A percentile compares a stretch with the other conserved stretches of the same genome.
phyloP scores from a whole-genome alignment of 2,797 vertebrate genomes.

The Notolepis coatsorum region DNA sequence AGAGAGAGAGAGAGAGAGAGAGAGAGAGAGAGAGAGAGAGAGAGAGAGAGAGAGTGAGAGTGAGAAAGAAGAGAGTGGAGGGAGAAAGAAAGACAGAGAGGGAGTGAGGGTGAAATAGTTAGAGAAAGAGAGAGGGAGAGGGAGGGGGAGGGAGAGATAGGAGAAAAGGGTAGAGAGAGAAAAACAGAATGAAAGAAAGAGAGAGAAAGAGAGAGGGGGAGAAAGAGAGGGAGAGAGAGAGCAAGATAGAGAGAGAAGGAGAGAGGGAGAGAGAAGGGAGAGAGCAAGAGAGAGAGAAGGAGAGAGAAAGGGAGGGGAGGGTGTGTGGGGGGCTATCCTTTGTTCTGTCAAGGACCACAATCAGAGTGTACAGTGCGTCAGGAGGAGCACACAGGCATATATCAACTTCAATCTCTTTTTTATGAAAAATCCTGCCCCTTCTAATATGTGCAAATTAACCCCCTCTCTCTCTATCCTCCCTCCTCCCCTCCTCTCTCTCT shows the following conservation, averaged over 20 bases:
- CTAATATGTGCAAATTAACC: conserved; percentile 90
- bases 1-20: no score
- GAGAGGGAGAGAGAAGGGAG: no score
- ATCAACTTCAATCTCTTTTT: conserved; percentile 89
- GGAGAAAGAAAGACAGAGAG: no score
- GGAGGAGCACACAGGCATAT: conserved; percentile 82
- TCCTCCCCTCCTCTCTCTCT: conserved; percentile 26
- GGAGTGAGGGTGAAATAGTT: no score
- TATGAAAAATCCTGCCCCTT: conserved; percentile 88
- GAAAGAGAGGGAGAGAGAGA: conserved; percentile 23
- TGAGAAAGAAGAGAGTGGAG: no score
- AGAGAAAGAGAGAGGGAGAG: not conserved
- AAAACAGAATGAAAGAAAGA: no score
- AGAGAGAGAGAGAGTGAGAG: no score
- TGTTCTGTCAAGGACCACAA: conserved; percentile 86
- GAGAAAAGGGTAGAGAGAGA: no score
- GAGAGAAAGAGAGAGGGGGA: conserved; percentile 32
- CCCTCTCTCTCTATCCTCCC: conserved; percentile 63
- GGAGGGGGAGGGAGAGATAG: not conserved
- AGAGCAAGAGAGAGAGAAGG: conserved; percentile 3
- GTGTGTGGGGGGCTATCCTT: conserved; percentile 67
- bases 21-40: no score
- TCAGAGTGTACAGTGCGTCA: conserved; percentile 85
- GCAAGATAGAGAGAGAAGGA: not conserved
- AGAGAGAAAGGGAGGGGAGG: not conserved